A percentile compares a stretch with the other conserved stretches of the same genome.
phyloP scores from a whole-genome alignment of 1,140 invertebrate genomes.

The Zophobas atratus region DNA sequence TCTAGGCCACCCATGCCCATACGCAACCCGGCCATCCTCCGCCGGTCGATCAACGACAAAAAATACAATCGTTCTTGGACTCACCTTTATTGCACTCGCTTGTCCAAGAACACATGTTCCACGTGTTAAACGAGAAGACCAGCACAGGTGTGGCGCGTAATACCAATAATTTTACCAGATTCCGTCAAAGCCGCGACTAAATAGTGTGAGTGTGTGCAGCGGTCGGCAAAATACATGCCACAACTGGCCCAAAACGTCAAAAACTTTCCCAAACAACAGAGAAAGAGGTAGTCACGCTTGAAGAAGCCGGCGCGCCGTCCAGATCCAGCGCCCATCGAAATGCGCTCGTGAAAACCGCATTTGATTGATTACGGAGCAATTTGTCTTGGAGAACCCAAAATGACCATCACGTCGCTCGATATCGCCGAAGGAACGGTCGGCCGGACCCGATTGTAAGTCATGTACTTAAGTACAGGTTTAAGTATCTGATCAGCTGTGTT shows the following conservation, averaged over 20 bases:
- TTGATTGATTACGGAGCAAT: constrained; percentile 47
- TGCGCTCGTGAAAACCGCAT: background rate
- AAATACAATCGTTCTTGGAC: background rate
- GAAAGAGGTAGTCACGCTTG: background rate
- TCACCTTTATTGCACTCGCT: constrained; percentile 10
- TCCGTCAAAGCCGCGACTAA: background rate
- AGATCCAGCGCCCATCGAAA: constrained; percentile 2
- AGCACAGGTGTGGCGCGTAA: constrained; percentile 17
- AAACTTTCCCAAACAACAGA: background rate
- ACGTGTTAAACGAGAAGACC: constrained; percentile 7
- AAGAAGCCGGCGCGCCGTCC: background rate
- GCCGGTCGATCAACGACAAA: background rate
- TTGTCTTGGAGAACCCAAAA: constrained; percentile 38
- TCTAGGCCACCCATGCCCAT: background rate
- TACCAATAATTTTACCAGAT: constrained; percentile 8
- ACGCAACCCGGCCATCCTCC: background rate
- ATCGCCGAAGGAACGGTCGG: constrained; percentile 58
- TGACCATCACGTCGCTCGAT: constrained; percentile 60
- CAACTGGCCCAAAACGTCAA: background rate
- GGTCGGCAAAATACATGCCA: background rate
- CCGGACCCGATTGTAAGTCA: constrained; percentile 57
- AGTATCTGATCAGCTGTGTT: constrained; percentile 15
- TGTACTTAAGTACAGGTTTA: background rate
- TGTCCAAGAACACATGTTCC: constrained; percentile 25
- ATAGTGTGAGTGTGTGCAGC: background rate